Evolutionary conservation across 1,140 invertebrate genomes (phyloP), one percentile per base, ranked within the genome.

Genomic region (Colletes latitarsis): DNA sequence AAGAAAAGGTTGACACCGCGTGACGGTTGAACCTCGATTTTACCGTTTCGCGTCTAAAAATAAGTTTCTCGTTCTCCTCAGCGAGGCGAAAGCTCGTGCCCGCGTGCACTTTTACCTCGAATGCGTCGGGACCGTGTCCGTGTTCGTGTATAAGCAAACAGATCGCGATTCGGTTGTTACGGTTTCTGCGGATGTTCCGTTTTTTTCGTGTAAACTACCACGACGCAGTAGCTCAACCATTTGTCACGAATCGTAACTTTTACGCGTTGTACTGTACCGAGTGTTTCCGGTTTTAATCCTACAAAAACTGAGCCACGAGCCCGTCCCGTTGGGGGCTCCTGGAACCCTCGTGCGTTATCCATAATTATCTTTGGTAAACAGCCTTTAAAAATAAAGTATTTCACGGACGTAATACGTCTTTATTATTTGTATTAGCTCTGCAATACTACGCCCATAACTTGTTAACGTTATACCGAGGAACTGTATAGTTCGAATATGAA

Each of bases 41-140:
- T 9, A 55, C 15, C 12, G 12, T 53, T 73, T 73, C 49, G 39
- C 41, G 69, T 10, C 69, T 78, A 78, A 73, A 73, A 78, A 78
- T 78, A 73, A 43, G 39, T 43, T 55, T 64, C 63, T 30, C 49
- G 52, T 73, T 58, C 55, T 9, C n/a, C n/a, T 5, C 12, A 46
- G 12, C 10, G 30, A 41, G 43, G 76, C 46, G 46, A 78, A 72
- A 73, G 60, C 69, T n/a, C 69, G 15, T 3, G 10, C 58, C 60
- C 39, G 15, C 52, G 41, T 46, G 69, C 21, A 30, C 55, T 71
- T 77, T 71, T 52, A 71, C 68, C 21, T 39, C 39, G 57, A 72
- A 72, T 41, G 57, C 30, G 60, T 57, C 21, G 21, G 21, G 39
- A 46, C 3, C 41, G 19, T 17, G 63, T n/a, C 30, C 30, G 30